A percentile compares a stretch with the other conserved stretches of the same genome.
Conservation (phyloP, 1,140 invertebrate species). For the Meteorus sp. region DNA sequence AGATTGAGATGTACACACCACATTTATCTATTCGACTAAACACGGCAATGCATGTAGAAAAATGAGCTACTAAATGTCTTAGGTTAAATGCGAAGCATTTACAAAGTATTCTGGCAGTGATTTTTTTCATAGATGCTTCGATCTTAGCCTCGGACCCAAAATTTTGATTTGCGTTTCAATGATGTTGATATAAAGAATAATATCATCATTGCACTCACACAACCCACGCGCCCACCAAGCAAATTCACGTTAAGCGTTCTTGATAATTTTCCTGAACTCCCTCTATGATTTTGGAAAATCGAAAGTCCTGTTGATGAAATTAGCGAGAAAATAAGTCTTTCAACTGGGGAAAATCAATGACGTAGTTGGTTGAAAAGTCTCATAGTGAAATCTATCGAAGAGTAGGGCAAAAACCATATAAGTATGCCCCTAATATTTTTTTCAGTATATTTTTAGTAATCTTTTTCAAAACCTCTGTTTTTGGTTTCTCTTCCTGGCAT, state of each 20-base stretch:
- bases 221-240: too few species aligned
- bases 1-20: slow-evolving; percentile 31
- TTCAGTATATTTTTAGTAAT: too few species aligned
- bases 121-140: slow-evolving; percentile 56
- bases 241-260: background rate
- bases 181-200: slow-evolving; percentile 11
- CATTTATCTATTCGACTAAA: slow-evolving; percentile 34
- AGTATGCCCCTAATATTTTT: too few species aligned
- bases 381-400: slow-evolving; percentile 20
- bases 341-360: too few species aligned
- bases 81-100: slow-evolving; percentile 56
- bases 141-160: slow-evolving; percentile 49
- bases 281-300: too few species aligned
- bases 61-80: slow-evolving; percentile 55
- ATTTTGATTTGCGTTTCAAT: slow-evolving; percentile 48
- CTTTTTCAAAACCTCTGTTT: too few species aligned
- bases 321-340: slow-evolving; percentile 8
- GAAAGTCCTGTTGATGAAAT: too few species aligned
- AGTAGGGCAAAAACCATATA: slow-evolving; percentile 12
- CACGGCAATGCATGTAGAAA: slow-evolving; percentile 59
- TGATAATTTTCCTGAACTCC: background rate
- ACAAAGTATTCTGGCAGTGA: slow-evolving; percentile 54
- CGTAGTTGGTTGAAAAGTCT: too few species aligned
- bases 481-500: too few species aligned
- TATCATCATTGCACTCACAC: background rate